phyloP scores from a whole-genome alignment of 1,140 invertebrate genomes.

The Orchesella cincta region DNA sequence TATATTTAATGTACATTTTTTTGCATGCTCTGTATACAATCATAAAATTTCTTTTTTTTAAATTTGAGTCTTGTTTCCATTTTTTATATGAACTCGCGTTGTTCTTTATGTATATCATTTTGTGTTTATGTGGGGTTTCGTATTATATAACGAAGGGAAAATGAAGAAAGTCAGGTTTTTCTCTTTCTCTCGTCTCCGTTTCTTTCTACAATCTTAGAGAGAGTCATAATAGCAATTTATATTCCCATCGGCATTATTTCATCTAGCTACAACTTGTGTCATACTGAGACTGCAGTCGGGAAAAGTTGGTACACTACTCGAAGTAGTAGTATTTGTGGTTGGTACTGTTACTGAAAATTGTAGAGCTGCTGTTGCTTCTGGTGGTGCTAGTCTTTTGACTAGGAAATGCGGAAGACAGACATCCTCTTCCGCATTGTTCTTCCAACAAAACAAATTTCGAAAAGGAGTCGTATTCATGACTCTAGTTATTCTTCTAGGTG shows the following conservation, averaged over 20 bases:
- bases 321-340: constrained; percentile 10
- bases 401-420: constrained; percentile 11
- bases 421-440: constrained; percentile 1
- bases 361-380: not conserved
- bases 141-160: no score
- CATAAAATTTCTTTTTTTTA: no score
- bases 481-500: not conserved
- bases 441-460: not conserved
- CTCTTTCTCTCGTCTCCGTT: not conserved
- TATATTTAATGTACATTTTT: no score
- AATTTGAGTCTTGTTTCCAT: no score
- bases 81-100: no score
- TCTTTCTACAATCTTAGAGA: not conserved
- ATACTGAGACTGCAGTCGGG: not conserved
- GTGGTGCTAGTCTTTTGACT: not conserved
- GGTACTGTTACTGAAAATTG: constrained; percentile 2
- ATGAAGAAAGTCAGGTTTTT: no score
- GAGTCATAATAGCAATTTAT: constrained; percentile 16
- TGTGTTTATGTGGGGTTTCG: no score
- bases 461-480: not conserved
- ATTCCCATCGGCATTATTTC: constrained; percentile 30
- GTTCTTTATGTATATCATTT: no score
- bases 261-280: not conserved
- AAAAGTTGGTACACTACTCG: not conserved
- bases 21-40: no score